Conservation (phyloP, 2,797 vertebrate genomes). For the Alfaro cultratus region DNA sequence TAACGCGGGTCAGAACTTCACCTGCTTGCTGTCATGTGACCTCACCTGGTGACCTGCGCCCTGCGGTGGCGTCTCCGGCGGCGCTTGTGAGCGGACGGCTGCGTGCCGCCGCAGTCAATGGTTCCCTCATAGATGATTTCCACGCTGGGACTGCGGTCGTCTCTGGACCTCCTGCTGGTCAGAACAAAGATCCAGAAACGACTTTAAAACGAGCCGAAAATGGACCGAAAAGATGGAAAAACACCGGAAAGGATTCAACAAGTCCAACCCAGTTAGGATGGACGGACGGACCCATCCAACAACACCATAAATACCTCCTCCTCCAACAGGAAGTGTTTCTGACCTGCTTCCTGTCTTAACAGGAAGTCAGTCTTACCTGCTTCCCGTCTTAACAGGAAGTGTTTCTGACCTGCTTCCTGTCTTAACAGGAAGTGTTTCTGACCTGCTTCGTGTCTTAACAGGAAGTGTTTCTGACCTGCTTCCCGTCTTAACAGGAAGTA, state of each 20-base stretch:
- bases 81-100: constrained; percentile 9
- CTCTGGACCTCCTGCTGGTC: constrained; percentile 35
- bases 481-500: neutral
- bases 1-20: too few relatives aligned
- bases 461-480: neutral
- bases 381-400: constrained; percentile 61
- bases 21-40: neutral
- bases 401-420: constrained; percentile 65
- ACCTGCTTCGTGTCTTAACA: constrained; percentile 60
- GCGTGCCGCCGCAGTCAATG: fast-evolving
- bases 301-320: too few relatives aligned
- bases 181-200: neutral
- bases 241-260: too few relatives aligned
- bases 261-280: too few relatives aligned
- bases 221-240: too few relatives aligned
- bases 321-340: neutral
- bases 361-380: too few relatives aligned
- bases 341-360: constrained; percentile 65
- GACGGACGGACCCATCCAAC: too few relatives aligned
- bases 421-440: too few relatives aligned
- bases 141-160: constrained; percentile 69
- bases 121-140: constrained; percentile 76
- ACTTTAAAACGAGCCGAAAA: too few relatives aligned
- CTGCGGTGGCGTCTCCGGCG: constrained; percentile 40
- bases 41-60: constrained; percentile 47